Evolutionary conservation across 2,113 vertebrate genomes (phyloP).

Genomic region (Brachyistius frenatus): DNA sequence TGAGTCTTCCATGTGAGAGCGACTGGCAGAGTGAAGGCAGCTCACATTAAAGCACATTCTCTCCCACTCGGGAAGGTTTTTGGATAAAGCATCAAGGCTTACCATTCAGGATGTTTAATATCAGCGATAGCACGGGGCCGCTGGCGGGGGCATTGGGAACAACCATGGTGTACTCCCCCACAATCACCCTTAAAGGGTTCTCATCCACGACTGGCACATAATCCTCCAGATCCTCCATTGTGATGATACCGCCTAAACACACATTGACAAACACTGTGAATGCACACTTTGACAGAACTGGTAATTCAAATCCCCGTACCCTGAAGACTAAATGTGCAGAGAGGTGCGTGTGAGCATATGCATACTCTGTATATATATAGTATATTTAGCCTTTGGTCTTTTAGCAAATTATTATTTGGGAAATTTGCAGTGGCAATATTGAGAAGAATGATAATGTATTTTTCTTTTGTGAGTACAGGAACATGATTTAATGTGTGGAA

Average conservation of each 20-base stretch:
- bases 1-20: slow-evolving; percentile 38
- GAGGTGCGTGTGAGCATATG: background rate
- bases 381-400: background rate
- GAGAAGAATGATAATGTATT: background rate
- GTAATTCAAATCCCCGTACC: slow-evolving; percentile 45
- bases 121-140: slow-evolving; percentile 92
- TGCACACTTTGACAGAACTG: slow-evolving; percentile 40
- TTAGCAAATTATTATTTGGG: background rate
- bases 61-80: slow-evolving; percentile 60
- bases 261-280: slow-evolving; percentile 51
- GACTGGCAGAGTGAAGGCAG: slow-evolving; percentile 44
- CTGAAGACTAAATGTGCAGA: slow-evolving; percentile 48
- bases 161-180: slow-evolving; percentile 87
- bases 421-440: background rate
- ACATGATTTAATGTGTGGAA: slow-evolving; percentile 3
- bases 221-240: slow-evolving; percentile 87
- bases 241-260: slow-evolving; percentile 91
- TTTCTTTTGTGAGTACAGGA: background rate
- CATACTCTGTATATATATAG: background rate
- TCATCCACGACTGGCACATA: slow-evolving; percentile 87
- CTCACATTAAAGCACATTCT: slow-evolving; percentile 50
- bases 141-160: slow-evolving; percentile 90
- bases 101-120: slow-evolving; percentile 95
- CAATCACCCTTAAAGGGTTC: slow-evolving; percentile 80
- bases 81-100: slow-evolving; percentile 64